Conservation (phyloP, 2,113 vertebrate species). For the Coturnix japonica region DNA sequence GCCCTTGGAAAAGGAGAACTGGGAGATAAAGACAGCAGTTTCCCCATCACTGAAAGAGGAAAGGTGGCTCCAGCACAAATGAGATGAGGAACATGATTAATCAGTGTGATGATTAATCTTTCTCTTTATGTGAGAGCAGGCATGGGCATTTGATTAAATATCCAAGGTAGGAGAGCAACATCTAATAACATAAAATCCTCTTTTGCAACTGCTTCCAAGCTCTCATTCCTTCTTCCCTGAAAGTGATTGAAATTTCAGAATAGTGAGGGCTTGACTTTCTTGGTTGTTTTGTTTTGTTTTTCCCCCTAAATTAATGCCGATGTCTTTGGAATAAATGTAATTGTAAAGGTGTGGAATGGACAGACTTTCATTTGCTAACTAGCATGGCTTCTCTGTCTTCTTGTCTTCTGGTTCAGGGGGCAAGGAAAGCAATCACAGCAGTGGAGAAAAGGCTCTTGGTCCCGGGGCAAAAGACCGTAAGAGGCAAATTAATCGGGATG, state of each 20-base stretch:
- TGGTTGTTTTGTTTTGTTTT: neutral
- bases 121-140: neutral
- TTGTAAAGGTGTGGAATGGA: neutral
- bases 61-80: neutral
- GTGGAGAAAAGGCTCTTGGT: constrained; percentile 10
- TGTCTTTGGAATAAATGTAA: neutral
- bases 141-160: constrained; percentile 40
- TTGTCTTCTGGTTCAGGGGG: neutral
- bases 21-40: neutral
- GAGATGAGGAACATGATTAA: neutral
- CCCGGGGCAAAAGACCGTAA: neutral
- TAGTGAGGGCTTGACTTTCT: constrained; percentile 4
- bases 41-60: neutral
- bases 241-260: constrained; percentile 46
- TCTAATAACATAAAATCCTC: constrained; percentile 15
- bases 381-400: neutral
- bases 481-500: constrained; percentile 58
- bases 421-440: constrained; percentile 6
- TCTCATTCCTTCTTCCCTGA: neutral
- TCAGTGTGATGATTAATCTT: constrained; percentile 4
- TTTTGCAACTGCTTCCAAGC: constrained; percentile 12
- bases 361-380: neutral
- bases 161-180: constrained; percentile 16
- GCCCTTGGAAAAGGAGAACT: neutral
- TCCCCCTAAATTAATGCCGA: constrained; percentile 11